Evolutionary conservation across 2,888 invertebrate species (phyloP).

Genomic region (Meandrusa payeni): DNA sequence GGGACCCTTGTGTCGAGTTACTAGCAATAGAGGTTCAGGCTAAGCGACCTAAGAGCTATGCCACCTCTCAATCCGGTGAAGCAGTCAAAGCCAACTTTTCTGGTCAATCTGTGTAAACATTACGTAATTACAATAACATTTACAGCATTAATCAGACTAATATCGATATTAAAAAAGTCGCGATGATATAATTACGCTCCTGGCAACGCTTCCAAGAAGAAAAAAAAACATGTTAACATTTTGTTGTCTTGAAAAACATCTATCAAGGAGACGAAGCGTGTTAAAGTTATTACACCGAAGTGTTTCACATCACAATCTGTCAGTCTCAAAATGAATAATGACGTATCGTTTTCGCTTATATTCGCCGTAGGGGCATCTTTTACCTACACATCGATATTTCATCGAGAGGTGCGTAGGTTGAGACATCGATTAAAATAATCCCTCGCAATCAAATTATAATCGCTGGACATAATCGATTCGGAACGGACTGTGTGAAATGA

Average conservation of each 20-base stretch:
- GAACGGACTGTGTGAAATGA: conserved; percentile 25
- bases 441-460: conserved; percentile 37
- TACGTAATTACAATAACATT: too few species aligned
- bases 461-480: conserved; percentile 32
- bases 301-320: conserved; percentile 69
- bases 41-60: too few species aligned
- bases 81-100: too few species aligned
- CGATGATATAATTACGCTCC: conserved; percentile 47
- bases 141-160: conserved; percentile 26
- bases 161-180: conserved; percentile 15
- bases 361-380: conserved; percentile 53
- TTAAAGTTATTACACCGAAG: conserved; percentile 63
- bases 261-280: conserved; percentile 52
- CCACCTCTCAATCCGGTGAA: too few species aligned
- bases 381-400: conserved; percentile 43
- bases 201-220: conserved; percentile 38
- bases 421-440: conserved; percentile 34
- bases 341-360: conserved; percentile 59
- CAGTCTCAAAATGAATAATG: conserved; percentile 67
- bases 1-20: too few species aligned
- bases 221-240: conserved; percentile 52
- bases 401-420: conserved; percentile 32
- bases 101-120: too few species aligned
- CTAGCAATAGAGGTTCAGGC: too few species aligned
- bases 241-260: conserved; percentile 56